Conservation (phyloP, 2,797 vertebrate genomes). For the Nothura maculosa region DNA sequence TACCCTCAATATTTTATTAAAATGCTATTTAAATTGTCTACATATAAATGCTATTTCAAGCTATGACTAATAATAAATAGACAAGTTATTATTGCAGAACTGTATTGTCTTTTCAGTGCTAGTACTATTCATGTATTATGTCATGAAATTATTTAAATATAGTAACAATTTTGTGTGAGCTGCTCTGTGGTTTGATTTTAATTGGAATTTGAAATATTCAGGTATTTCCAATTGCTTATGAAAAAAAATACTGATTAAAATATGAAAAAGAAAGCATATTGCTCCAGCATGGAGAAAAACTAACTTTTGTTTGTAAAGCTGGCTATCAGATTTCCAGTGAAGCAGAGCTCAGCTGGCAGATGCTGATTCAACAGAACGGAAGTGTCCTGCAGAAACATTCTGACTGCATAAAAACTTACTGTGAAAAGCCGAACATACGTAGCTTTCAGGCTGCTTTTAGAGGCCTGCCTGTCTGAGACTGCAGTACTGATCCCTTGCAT, state of each 20-base stretch:
- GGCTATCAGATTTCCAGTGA: not conserved
- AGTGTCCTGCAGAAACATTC: not conserved
- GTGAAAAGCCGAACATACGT: not conserved
- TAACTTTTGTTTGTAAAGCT: not conserved
- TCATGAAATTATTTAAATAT: constrained; percentile 39
- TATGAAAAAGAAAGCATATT: not conserved
- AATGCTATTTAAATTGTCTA: constrained; percentile 44
- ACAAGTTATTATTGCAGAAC: constrained; percentile 42
- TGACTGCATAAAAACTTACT: not conserved
- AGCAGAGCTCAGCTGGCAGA: not conserved
- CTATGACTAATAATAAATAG: constrained; percentile 47
- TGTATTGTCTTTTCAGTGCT: constrained; percentile 46
- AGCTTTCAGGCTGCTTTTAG: not conserved
- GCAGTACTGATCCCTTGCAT: not conserved
- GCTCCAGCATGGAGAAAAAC: not conserved
- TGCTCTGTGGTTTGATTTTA: constrained; percentile 51
- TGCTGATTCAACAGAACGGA: not conserved
- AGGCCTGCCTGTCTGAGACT: not conserved
- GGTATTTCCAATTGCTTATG: not conserved
- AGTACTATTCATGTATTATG: not conserved
- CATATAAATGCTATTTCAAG: constrained; percentile 54
- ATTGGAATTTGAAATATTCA: constrained; percentile 56
- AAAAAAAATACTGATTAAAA: not conserved
- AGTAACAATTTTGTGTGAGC: constrained; percentile 39
- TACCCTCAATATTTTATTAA: constrained; percentile 53